Evolutionary conservation across 2,113 vertebrate genomes (phyloP).

Genomic region (human): GRCh38 chr5:83669501-83670000

Average conservation of each 20-base stretch:
- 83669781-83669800: neutral
- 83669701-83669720: neutral
- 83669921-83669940: neutral
- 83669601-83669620: neutral
- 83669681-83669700: neutral
- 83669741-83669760: neutral
- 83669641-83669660: neutral
- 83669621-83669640: neutral
- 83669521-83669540: neutral
- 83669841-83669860: neutral
- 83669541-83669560: neutral
- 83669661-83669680: neutral
- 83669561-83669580: conserved; percentile 25
- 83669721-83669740: neutral
- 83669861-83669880: neutral
- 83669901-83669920: neutral
- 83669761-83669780: neutral
- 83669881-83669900: neutral
- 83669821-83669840: neutral
- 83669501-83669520: too few species aligned
- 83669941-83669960: neutral
- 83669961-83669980: neutral
- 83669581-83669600: neutral
- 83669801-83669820: neutral
- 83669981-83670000: neutral